Percentiles rank a stretch among this genome's conserved stretches.
These are phyloP conservation scores for Psittacus erithacus DNA, from an alignment of 2,113 vertebrate species.

Conservation along the genomic window DNA sequence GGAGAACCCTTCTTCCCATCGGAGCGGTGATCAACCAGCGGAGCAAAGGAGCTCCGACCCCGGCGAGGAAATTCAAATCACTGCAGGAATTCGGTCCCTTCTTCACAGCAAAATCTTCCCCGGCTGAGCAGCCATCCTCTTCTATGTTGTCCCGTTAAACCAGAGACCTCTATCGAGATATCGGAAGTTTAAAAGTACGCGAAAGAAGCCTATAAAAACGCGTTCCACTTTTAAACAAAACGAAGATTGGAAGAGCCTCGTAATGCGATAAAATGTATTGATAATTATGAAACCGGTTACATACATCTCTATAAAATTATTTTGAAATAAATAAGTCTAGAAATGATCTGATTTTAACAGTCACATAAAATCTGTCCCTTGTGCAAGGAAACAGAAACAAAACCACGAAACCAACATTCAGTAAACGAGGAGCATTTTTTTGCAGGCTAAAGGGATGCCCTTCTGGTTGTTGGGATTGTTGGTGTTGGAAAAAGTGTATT, in stretches of 20 bases:
- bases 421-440: neutral
- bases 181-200: neutral
- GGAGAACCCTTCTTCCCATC: neutral
- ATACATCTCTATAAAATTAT: neutral
- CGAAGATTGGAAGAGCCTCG: neutral
- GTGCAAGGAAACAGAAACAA: neutral
- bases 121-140: neutral
- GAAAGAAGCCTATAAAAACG: neutral
- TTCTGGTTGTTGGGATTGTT: neutral
- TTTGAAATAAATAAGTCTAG: neutral
- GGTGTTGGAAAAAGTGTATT: neutral
- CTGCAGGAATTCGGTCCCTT: neutral
- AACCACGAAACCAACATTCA: neutral
- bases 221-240: neutral
- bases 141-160: neutral
- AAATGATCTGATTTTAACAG: neutral
- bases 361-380: neutral
- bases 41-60: neutral
- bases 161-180: neutral
- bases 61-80: neutral
- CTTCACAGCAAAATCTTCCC: neutral
- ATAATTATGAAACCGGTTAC: neutral
- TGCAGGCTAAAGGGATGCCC: neutral
- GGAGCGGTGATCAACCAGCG: neutral
- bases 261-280: neutral